Evolutionary conservation across 2,797 vertebrate species (phyloP), one percentile per base, ranked within the genome.

Genomic region (Aldrovandia affinis): DNA sequence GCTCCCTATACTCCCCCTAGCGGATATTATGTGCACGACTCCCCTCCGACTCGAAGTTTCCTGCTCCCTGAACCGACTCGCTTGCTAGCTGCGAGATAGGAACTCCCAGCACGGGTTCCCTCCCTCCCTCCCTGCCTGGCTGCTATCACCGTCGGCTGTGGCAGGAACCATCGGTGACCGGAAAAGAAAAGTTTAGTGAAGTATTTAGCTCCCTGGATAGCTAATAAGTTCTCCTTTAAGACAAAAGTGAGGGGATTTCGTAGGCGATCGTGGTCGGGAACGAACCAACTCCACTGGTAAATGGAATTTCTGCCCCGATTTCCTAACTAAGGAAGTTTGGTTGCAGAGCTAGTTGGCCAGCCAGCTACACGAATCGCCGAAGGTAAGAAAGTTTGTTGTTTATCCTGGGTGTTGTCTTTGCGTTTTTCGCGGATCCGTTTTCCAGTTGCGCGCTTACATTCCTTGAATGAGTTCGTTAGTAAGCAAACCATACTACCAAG

Each of bases 21-120:
- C 52, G 93, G 93, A 88, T 83, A 85, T 80, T 39, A 4, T 22
- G 1, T 1, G 90, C 84, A 90, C 78, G 78, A 90, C 92, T 89
- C 87, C 84, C 63, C 47, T 0, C 54, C n/a, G 86, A 90, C 87
- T 93, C 50, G 85, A 85, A 88, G 89, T 90, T 90, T 91, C 89
- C 89, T 90, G 90, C 90, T 94, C 91, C 94, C 93, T 93, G 93
- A 90, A 89, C 89, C 85, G 87, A 39, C 68, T 73, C 33, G 36
- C 36, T 77, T 3, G 39, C 22, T 25, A 47, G 22, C 25, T 47
- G 83, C 89, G 89, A 92, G 93, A 94, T 94, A 93, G 94, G 94
- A 96, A 96, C 95, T 94, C 93, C 93, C 92, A 89, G 86, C 87
- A 88, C 85, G 73, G 80, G 55, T 68, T 80, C n/a, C n/a, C n/a